phyloP scores from a whole-genome alignment of 2,113 vertebrate species.

The Polypterus senegalus region DNA sequence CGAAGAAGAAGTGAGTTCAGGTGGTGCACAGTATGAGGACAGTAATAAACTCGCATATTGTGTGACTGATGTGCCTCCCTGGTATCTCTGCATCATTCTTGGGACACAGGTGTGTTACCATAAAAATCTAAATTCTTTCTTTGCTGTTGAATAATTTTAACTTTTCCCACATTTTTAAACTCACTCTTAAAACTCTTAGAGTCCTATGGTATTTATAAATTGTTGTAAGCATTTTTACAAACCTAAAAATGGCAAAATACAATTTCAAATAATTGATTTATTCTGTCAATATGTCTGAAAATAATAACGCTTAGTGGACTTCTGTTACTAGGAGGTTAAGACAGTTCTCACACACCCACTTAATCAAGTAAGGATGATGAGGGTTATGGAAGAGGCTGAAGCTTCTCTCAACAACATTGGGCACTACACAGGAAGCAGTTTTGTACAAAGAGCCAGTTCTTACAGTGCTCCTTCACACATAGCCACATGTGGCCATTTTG shows the following conservation, averaged over 20 bases:
- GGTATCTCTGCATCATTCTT: constrained; percentile 83
- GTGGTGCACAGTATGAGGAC: constrained; percentile 5
- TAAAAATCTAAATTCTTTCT: background rate
- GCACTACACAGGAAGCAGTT: too few species aligned
- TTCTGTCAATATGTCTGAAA: background rate
- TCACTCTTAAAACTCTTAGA: background rate
- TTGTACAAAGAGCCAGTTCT: too few species aligned
- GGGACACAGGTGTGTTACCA: constrained; percentile 67
- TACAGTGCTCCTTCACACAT: too few species aligned
- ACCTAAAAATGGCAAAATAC: background rate
- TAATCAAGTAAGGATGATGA: too few species aligned
- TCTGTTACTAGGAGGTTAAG: too few species aligned
- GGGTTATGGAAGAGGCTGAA: too few species aligned
- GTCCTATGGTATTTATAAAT: background rate
- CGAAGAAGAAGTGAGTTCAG: too few species aligned
- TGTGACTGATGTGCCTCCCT: constrained; percentile 72
- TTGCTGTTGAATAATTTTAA: background rate
- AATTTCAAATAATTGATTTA: background rate
- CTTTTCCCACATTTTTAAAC: background rate
- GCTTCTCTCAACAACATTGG: too few species aligned
- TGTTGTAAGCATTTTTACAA: background rate
- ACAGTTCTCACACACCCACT: too few species aligned
- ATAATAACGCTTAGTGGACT: background rate
- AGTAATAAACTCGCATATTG: constrained; percentile 52
- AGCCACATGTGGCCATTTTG: too few species aligned